Evolutionary conservation across 1,140 invertebrate species (phyloP).

Genomic region (Samia ricini): DNA sequence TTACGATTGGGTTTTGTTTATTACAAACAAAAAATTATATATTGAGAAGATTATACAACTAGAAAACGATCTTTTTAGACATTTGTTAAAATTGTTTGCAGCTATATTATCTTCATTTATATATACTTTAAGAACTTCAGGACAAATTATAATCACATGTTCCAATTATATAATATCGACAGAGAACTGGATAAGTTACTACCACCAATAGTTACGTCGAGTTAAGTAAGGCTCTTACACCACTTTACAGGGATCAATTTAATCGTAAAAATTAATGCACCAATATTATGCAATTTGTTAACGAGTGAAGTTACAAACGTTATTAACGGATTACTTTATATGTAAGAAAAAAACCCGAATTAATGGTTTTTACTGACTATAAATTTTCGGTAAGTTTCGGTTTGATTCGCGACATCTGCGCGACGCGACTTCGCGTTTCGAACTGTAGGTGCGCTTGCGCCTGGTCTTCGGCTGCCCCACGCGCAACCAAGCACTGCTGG

Average conservation of each 20-base stretch:
- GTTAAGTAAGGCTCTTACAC: conserved; percentile 54
- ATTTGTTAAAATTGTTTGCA: not conserved
- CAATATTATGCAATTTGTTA: not conserved
- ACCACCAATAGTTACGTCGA: conserved; percentile 37
- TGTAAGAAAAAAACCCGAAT: not conserved
- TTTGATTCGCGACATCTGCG: conserved; percentile 47
- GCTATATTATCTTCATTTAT: no score
- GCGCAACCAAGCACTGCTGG: conserved; percentile 27
- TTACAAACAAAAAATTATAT: no score
- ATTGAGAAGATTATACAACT: no score
- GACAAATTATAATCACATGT: not conserved
- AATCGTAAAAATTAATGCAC: conserved; percentile 9
- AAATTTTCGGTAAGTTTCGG: conserved; percentile 15
- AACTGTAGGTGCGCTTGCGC: conserved; percentile 47
- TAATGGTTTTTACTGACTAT: conserved; percentile 25
- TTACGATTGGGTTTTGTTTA: no score
- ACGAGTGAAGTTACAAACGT: not conserved
- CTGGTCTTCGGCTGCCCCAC: conserved; percentile 38
- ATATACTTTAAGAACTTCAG: not conserved
- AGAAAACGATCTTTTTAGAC: not conserved
- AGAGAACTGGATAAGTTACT: conserved; percentile 5
- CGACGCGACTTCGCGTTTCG: conserved; percentile 55
- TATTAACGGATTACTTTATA: not conserved
- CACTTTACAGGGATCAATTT: conserved; percentile 28
- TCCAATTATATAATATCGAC: not conserved